phyloP scores from a whole-genome alignment of 2,797 vertebrate species.

The Sebastiscus tertius region DNA sequence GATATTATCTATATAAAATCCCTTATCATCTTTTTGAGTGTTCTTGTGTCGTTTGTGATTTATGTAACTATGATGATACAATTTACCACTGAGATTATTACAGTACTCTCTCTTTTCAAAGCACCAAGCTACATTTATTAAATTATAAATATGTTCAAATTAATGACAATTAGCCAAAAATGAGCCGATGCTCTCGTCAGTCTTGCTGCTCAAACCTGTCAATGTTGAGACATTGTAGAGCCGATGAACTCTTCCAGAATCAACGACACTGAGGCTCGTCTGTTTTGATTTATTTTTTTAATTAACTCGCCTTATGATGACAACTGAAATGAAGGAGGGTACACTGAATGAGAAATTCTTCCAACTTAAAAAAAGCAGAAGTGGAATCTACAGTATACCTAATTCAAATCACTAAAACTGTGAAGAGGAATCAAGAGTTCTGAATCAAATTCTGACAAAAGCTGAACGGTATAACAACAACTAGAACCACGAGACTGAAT shows the following conservation, averaged over 20 bases:
- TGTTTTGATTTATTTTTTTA: conserved; percentile 42
- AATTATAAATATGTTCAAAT: neutral
- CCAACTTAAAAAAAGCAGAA: conserved; percentile 35
- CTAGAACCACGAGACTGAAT: conserved; percentile 9
- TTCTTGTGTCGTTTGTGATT: neutral
- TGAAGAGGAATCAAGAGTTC: conserved; percentile 1
- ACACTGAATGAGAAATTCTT: conserved; percentile 47
- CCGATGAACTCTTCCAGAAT: neutral
- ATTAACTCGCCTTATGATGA: conserved; percentile 59
- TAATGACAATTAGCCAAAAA: neutral
- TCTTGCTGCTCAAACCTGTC: neutral
- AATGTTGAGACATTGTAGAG: neutral
- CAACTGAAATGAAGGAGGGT: conserved; percentile 58
- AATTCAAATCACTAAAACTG: conserved; percentile 25
- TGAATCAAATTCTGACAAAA: conserved; percentile 21
- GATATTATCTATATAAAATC: neutral
- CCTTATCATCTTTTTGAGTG: neutral
- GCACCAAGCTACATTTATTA: neutral
- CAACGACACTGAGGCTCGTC: neutral
- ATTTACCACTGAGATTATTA: no score
- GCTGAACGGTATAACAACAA: conserved; percentile 10
- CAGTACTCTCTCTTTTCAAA: neutral
- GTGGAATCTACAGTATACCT: conserved; percentile 2
- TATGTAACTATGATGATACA: rapidly evolving
- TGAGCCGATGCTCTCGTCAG: neutral